A percentile compares a stretch with the other conserved stretches of the same genome.
Evolutionary conservation across 53 echinoderm and acorn worm species (phyloP).

Genomic region (Crossaster papposus): DNA sequence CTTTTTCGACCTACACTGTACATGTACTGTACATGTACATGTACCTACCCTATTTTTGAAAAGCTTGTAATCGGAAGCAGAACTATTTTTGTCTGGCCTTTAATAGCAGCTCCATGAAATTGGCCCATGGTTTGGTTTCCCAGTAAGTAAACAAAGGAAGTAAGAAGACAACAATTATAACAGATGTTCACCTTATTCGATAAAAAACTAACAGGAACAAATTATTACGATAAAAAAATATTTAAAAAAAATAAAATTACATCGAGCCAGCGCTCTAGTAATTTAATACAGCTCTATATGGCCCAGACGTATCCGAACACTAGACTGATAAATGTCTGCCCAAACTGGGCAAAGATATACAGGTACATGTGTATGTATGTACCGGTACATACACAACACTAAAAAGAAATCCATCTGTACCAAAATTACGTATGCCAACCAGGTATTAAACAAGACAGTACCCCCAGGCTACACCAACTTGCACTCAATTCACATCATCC

Average conservation of each 20-base stretch:
- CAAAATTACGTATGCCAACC: conserved; percentile 5
- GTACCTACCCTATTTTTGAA: too few relatives aligned
- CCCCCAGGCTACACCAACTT: background rate
- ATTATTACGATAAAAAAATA: background rate
- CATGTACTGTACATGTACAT: too few relatives aligned
- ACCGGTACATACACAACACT: too few relatives aligned
- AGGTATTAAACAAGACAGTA: background rate
- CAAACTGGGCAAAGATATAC: background rate
- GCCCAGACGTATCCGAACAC: conserved; percentile 2
- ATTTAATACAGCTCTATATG: background rate
- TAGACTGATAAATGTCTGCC: conserved; percentile 7
- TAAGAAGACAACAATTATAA: background rate
- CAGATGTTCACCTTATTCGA: background rate
- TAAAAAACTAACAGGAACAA: background rate
- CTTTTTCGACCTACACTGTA: too few relatives aligned
- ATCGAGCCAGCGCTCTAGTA: too few relatives aligned
- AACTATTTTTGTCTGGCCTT: too few relatives aligned
- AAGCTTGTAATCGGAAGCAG: too few relatives aligned
- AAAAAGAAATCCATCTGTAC: background rate
- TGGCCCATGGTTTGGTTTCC: too few relatives aligned
- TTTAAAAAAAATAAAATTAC: too few relatives aligned
- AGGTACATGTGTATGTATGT: too few relatives aligned
- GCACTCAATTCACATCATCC: background rate
- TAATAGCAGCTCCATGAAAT: too few relatives aligned
- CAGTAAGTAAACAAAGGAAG: background rate